A percentile compares a stretch with the other conserved stretches of the same genome.
Evolutionary conservation across 2,113 vertebrate species (phyloP).

Genomic region (Bungarus multicinctus): DNA sequence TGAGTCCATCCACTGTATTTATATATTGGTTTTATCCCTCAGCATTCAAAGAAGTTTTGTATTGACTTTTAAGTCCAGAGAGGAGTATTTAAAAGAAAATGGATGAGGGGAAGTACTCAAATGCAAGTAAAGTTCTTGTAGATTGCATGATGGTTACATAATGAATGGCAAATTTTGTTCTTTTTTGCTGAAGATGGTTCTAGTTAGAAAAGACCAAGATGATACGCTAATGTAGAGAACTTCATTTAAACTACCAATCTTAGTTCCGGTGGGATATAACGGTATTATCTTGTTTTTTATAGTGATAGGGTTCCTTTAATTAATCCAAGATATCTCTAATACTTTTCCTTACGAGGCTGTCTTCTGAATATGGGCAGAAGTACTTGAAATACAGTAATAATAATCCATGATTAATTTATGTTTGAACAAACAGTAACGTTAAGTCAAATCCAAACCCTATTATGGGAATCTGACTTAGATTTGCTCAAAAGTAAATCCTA

Average conservation of each 20-base stretch:
- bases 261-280: not conserved
- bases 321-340: not conserved
- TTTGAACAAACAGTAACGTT: not conserved
- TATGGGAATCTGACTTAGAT: not conserved
- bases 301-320: not conserved
- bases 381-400: not conserved
- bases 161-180: not conserved
- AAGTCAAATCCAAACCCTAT: not conserved
- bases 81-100: not conserved
- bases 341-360: not conserved
- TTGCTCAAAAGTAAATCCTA: not conserved
- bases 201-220: not conserved
- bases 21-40: not conserved
- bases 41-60: not conserved
- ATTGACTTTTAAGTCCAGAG: not conserved
- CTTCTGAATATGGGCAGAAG: not conserved
- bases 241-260: not conserved
- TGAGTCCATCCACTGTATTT: not conserved
- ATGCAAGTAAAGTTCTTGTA: not conserved
- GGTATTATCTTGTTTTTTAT: not conserved
- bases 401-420: not conserved
- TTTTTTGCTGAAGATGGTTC: not conserved
- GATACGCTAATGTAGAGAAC: not conserved
- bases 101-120: no score
- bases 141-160: not conserved